Percentiles rank a stretch among this genome's conserved stretches.
phyloP scores from a whole-genome alignment of 2,888 invertebrate genomes.

The Sthenelais limicola region DNA sequence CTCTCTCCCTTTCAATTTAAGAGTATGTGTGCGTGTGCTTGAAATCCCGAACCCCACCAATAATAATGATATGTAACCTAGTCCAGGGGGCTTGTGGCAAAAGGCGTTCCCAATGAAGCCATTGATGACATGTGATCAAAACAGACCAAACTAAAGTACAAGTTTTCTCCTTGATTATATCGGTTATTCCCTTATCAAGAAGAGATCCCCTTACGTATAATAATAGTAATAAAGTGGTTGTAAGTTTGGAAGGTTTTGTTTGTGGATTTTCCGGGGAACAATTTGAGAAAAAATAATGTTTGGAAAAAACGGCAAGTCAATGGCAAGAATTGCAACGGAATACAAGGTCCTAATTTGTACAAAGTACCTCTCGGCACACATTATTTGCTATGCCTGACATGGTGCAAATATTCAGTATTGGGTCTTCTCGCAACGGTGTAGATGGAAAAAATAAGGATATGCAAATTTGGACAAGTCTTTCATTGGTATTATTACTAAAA shows the following conservation, averaged over 20 bases:
- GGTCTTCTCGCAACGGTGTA: constrained; percentile 20
- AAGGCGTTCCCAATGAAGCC: too few relatives aligned
- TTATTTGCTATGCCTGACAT: too few relatives aligned
- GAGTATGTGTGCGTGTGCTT: too few relatives aligned
- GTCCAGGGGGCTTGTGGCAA: neutral
- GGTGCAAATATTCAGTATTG: too few relatives aligned
- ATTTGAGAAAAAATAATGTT: neutral
- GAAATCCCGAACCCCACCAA: too few relatives aligned
- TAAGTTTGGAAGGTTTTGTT: too few relatives aligned
- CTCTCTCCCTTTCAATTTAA: too few relatives aligned
- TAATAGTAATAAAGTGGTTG: too few relatives aligned
- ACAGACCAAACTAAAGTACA: constrained; percentile 8
- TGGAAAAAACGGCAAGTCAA: constrained; percentile 32
- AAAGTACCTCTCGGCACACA: too few relatives aligned
- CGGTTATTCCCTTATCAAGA: too few relatives aligned
- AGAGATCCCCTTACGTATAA: too few relatives aligned
- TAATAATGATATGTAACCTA: too few relatives aligned
- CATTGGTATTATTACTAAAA: constrained; percentile 16
- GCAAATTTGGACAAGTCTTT: constrained; percentile 41
- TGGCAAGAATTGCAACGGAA: constrained; percentile 39
- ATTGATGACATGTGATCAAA: neutral
- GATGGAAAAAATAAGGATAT: constrained; percentile 26
- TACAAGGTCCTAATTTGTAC: constrained; percentile 31
- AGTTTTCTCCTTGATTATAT: constrained; percentile 10
- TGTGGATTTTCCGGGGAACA: neutral